These are phyloP conservation scores for Glomeris maerens DNA, from an alignment of 1,140 invertebrate genomes.

Conservation along the genomic window DNA sequence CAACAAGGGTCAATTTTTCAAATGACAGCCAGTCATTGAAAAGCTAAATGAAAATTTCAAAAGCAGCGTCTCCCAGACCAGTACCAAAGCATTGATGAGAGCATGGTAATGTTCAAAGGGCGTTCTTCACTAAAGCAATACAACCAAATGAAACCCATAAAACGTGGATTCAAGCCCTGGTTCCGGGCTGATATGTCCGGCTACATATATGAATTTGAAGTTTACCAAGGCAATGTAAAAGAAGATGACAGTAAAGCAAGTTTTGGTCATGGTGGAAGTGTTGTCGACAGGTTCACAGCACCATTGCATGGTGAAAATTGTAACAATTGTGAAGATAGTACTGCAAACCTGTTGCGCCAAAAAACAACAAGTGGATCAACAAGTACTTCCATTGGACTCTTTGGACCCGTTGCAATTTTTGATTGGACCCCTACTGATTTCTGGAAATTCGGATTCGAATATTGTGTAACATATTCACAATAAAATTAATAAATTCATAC, in stretches of 20 bases:
- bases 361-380: too few relatives aligned
- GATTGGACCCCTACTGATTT: slow-evolving; percentile 15
- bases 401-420: slow-evolving; percentile 19
- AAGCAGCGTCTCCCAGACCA: background rate
- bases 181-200: slow-evolving; percentile 19
- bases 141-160: slow-evolving; percentile 33
- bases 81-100: slow-evolving; percentile 20
- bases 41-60: slow-evolving; percentile 5
- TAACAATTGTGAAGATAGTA: slow-evolving; percentile 31
- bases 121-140: slow-evolving; percentile 30
- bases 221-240: slow-evolving; percentile 31
- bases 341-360: too few relatives aligned
- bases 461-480: too few relatives aligned
- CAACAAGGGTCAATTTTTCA: background rate
- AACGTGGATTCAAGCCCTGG: slow-evolving; percentile 34
- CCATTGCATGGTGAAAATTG: slow-evolving; percentile 12
- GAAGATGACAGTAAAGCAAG: slow-evolving; percentile 21
- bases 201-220: slow-evolving; percentile 31
- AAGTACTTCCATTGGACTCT: slow-evolving; percentile 23
- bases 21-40: background rate
- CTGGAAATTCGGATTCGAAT: slow-evolving; percentile 19
- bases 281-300: background rate
- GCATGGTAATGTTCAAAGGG: slow-evolving; percentile 25
- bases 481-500: too few relatives aligned
- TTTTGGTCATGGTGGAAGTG: background rate